Base-by-base conservation (phyloP, 2,888 invertebrate species). In the Aporophyla nigra region DNA sequence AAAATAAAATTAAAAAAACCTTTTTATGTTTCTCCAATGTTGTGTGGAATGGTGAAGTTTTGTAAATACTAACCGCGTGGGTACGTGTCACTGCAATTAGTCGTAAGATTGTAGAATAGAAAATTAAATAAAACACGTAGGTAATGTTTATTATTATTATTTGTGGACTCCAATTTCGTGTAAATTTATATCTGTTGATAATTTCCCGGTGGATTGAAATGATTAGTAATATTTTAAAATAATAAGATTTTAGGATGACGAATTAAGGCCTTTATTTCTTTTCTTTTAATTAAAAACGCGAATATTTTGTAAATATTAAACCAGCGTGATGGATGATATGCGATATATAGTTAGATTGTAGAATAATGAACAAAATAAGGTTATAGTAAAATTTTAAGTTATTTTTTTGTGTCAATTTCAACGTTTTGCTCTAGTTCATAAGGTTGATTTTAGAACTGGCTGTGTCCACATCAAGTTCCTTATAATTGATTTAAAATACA, bases 391-490 rank as follows among this genome's bases (percentile, higher is more conserved):
- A 51, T 43, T 67, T 33, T 1, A 33, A 33, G 33, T 33, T 33
- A 2, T 33, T 33, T 33, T 33, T 1, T 33, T 33, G n/a, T 33
- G 33, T 3, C 33, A 33, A 33, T 33, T 33, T 33, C 33, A 74
- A 54, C 14, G 4, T 43, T 76, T 19, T 59, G 12, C 0, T 0
- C 2, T 84, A 76, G 69, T 40, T 7, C 12, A 54, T 81, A 83
- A 84, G 76, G 61, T 83, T 67, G 19, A 40, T 65, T 85, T 63
- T 84, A 76, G 49, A 76, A 77, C 77, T 63, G 83, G 85, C 82
- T 83, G 83, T 85, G 85, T 40, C 67, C 33, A 40, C 76, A 81
- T 43, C 19, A n/a, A 82, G 77, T 85, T 83, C 83, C 83, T 83
- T 77, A 67, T 76, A 63, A 63, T 63, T 62, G 59, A 54, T 40